Base-by-base conservation (phyloP, 1,140 invertebrate genomes). In the Drosophila bifasciata region DNA sequence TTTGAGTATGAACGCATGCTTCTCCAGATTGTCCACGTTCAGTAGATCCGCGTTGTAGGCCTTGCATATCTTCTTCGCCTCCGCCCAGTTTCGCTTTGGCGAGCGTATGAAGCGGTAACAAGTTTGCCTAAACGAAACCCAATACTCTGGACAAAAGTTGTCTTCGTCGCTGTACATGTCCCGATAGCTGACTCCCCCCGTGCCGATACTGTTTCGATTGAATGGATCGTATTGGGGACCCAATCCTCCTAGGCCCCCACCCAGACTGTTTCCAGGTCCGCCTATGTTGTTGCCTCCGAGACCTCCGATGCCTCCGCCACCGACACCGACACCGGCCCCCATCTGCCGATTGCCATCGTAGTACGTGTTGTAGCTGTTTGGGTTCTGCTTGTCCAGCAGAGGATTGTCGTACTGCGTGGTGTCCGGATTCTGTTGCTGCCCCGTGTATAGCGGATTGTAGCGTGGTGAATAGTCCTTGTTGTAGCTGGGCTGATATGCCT, bases 21-120 rank as follows among this genome's bases (percentile, higher is more conserved):
- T 97, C 57, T 98, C 97, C 3, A 95, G 92, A 50, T 93, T 95
- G 86, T 96, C 96, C 7, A 98, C 93, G 66, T 95, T 95, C 0
- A 96, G 92, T 36, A 99, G 90, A 88, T 98, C 96, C 15, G 96
- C 94, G 77, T 96, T 95, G 90, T 95, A 97, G 0, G 94, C 94
- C 91, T 95, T 94, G 91, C 97, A 98, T 63, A 96, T 95, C 83
- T 93, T 94, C 71, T 94, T 93, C 3, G 97, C 97, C 79, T 97
- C 96, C 60, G 95, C 94, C 79, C 96, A 93, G 21, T 94, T 94
- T 58, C 95, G 94, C 49, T 95, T 92, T 1, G 97, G 97, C 21
- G 96, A 97, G 77, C 97, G 96, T 2, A 97, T 96, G 86, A 98
- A 98, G 45, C 96, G 93, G 91, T 97, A 98, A 92, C 97, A 98